A percentile compares a stretch with the other conserved stretches of the same genome.
Evolutionary conservation across 2,888 invertebrate genomes (phyloP).

Genomic region (Hydrotaea cyrtoneurina): DNA sequence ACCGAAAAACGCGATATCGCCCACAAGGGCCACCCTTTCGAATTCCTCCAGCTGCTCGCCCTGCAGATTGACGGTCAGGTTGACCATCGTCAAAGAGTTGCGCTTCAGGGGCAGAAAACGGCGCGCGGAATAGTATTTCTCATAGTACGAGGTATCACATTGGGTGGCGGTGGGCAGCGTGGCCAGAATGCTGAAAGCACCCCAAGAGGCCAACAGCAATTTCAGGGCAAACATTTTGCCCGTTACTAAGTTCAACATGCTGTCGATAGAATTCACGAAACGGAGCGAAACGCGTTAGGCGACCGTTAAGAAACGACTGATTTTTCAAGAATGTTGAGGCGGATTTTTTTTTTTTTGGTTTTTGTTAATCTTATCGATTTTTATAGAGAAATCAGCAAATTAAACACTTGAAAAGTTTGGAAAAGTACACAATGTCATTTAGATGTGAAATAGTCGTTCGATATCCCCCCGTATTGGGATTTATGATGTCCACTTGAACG

Average conservation of each 20-base stretch:
- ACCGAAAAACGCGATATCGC: constrained; percentile 86
- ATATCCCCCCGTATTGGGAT: background rate
- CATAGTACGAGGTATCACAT: constrained; percentile 77
- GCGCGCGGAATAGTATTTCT: constrained; percentile 77
- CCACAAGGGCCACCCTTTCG: constrained; percentile 87
- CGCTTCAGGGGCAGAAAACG: constrained; percentile 74
- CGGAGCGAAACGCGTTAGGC: background rate
- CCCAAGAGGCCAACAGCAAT: constrained; percentile 68
- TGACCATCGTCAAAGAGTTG: constrained; percentile 70
- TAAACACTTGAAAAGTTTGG: too few relatives aligned
- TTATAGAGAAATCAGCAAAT: too few relatives aligned
- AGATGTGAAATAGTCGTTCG: background rate
- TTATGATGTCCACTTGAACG: background rate
- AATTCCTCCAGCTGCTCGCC: constrained; percentile 81
- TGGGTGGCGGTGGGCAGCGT: constrained; percentile 73
- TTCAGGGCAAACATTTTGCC: constrained; percentile 63
- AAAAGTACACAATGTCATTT: too few relatives aligned
- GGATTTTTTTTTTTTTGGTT: too few relatives aligned
- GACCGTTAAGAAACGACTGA: background rate
- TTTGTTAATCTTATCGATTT: too few relatives aligned
- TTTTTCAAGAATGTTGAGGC: too few relatives aligned
- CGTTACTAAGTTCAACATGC: background rate
- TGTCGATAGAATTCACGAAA: background rate
- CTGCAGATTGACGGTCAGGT: constrained; percentile 74
- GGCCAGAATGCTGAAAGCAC: constrained; percentile 71